phyloP scores from a whole-genome alignment of 1,140 invertebrate species.

The Drosophila persimilis region DNA sequence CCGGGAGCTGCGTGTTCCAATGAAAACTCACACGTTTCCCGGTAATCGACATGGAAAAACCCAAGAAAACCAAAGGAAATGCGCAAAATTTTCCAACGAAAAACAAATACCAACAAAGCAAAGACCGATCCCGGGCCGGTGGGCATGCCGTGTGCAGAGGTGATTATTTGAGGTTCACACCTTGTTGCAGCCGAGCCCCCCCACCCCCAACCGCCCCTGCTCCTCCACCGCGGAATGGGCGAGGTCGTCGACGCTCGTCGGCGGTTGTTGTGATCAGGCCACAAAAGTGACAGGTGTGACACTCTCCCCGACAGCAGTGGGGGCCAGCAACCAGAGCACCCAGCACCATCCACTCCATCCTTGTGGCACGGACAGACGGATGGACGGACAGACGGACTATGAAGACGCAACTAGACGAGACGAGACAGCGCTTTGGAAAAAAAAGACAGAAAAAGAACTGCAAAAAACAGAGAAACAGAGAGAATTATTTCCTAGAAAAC shows the following conservation, averaged over 20 bases:
- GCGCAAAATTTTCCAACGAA: constrained; percentile 66
- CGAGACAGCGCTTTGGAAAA: constrained; percentile 51
- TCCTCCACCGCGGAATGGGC: constrained; percentile 8
- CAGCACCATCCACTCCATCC: background rate
- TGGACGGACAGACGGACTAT: constrained; percentile 38
- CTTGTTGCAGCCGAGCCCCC: constrained; percentile 53
- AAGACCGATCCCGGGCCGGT: constrained; percentile 10
- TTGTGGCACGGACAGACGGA: constrained; percentile 16
- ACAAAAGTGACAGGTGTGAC: constrained; percentile 79
- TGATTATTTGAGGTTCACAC: constrained; percentile 81
- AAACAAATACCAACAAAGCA: constrained; percentile 49
- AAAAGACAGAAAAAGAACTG: constrained; percentile 47
- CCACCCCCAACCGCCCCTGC: too few relatives aligned
- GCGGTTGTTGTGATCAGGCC: constrained; percentile 78
- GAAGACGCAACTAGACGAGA: constrained; percentile 72
- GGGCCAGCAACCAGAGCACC: constrained; percentile 9
- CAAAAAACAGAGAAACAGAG: constrained; percentile 32
- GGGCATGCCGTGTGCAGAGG: constrained; percentile 64
- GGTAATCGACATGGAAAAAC: background rate
- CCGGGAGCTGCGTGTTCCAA: constrained; percentile 38
- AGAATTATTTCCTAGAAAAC: constrained; percentile 76
- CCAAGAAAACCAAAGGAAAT: constrained; percentile 27
- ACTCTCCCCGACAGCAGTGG: constrained; percentile 55
- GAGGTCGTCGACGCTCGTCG: constrained; percentile 53
- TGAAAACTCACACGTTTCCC: constrained; percentile 71